Evolutionary conservation across 2,797 vertebrate species (phyloP), one percentile per base, ranked within the genome.

Genomic region (Oryzias dopingdopingensis): DNA sequence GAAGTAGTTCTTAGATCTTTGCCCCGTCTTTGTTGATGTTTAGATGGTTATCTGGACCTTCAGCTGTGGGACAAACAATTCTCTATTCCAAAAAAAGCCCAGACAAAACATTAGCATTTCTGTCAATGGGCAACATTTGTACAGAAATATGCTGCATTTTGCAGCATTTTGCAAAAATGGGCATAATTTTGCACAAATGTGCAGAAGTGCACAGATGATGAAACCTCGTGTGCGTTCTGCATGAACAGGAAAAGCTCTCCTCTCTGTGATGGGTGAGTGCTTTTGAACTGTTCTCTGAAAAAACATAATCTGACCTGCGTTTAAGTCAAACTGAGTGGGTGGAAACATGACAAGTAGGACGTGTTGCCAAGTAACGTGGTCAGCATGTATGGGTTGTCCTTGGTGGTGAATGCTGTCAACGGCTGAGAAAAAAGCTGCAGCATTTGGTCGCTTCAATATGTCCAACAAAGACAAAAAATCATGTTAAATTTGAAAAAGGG

Each of bases 321-420:
- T 80, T 52, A 44, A 48, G 58, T 77, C 65, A 47, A 65, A 69
- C 66, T 51, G 78, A 72, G 84, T 85, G 79, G 83, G 84, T 45
- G 73, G 76, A 72, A 84, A 79, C 52, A 23, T 29, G 24, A 66
- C 56, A 42, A 82, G 79, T 65, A 67, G 49, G 45, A 5, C 5
- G 49, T 72, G 88, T 88, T 90, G 88, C 88, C 82, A 82, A 73
- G 87, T 85, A 88, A 90, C 84, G 20, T 58, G 12, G 5, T 55
- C 56, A 67, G 65, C 46, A 45, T 41, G 45, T 29, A 45, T 67
- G 67, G 59, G 72, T 60, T 6, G 14, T 52, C 47, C 10, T 44
- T 61, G 49, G 71, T 74, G 64, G 69, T 56, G 32, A 26, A 22
- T 4, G 43, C 29, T 60, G 53, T 40, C 2, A 1, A n/a, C 61